Conservation (phyloP, 2,113 vertebrate species). For the Gavia stellata region DNA sequence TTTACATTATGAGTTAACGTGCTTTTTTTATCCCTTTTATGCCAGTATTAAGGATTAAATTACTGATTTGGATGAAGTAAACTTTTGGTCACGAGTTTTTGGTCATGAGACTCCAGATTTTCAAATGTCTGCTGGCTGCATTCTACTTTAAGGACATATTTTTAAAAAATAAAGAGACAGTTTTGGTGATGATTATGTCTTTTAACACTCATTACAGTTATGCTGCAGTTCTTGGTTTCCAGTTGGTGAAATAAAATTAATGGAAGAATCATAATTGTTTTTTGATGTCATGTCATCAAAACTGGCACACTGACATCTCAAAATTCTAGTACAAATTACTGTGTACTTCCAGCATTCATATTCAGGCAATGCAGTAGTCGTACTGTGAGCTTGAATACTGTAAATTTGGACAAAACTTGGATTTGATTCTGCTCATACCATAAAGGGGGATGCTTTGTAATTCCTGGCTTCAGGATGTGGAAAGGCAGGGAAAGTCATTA, state of each 20-base stretch:
- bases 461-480: not conserved
- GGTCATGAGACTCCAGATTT: not conserved
- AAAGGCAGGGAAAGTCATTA: not conserved
- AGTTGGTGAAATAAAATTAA: not conserved
- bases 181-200: not conserved
- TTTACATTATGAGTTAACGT: not conserved
- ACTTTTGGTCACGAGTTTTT: not conserved
- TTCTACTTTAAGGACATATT: not conserved
- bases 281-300: not conserved
- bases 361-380: not conserved
- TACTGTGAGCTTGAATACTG: not conserved
- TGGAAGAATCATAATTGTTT: not conserved
- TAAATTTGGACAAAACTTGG: not conserved
- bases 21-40: not conserved
- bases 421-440: not conserved
- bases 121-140: not conserved
- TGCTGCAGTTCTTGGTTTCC: not conserved
- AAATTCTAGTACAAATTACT: not conserved
- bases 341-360: not conserved
- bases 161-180: not conserved
- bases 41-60: not conserved
- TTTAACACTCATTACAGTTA: not conserved
- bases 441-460: not conserved
- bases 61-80: not conserved
- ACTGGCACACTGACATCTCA: not conserved